Evolutionary conservation across 2,888 invertebrate genomes (phyloP).

Genomic region (Myopa tessellatipennis): DNA sequence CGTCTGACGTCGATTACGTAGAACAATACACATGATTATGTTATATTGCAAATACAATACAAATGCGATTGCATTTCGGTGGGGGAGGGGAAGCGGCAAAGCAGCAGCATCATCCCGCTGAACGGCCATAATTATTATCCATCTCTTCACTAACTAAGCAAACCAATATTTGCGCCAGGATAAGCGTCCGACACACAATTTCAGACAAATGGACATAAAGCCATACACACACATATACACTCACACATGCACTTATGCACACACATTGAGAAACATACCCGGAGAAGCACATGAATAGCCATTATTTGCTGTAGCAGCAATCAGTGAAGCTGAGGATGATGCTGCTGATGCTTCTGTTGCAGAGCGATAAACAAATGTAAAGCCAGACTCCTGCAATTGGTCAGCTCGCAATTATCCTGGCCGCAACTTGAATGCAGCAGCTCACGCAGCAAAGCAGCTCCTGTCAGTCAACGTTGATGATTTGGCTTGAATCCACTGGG

Average conservation of each 20-base stretch:
- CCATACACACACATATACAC: slow-evolving; percentile 24
- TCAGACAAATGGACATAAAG: slow-evolving; percentile 32
- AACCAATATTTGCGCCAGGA: not conserved
- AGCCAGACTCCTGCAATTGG: not conserved
- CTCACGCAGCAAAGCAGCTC: not conserved
- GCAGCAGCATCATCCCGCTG: not conserved
- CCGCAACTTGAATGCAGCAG: not conserved
- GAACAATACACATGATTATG: not conserved
- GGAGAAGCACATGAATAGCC: not conserved
- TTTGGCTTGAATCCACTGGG: not conserved
- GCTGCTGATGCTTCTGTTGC: not conserved
- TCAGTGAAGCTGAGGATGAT: not conserved
- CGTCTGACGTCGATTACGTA: too few species aligned
- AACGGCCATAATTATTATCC: slow-evolving; percentile 11
- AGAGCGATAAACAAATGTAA: slow-evolving; percentile 1
- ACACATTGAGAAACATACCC: not conserved
- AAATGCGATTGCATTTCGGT: not conserved
- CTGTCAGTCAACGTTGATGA: slow-evolving; percentile 2
- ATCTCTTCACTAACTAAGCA: not conserved
- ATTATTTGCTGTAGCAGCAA: slow-evolving; percentile 1
- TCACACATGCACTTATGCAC: not conserved
- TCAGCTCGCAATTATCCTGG: slow-evolving; percentile 5
- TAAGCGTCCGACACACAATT: slow-evolving; percentile 28
- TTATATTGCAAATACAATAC: not conserved
- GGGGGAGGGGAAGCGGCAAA: not conserved